Percentiles rank a stretch among this genome's conserved stretches.
Conservation (phyloP, 2,113 vertebrate species). For the Coturnix japonica region DNA sequence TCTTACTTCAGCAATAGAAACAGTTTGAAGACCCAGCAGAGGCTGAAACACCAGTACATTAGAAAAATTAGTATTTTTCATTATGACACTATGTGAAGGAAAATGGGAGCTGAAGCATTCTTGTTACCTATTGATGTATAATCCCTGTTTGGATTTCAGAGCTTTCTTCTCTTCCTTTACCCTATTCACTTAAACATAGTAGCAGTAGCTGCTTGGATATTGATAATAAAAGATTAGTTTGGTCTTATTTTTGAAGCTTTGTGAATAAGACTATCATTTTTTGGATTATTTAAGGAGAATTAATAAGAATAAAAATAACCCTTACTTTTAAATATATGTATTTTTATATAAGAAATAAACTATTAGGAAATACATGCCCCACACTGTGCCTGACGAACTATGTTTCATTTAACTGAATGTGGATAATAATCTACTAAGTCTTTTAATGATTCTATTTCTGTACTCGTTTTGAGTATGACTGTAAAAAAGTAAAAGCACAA, state of each 20-base stretch:
- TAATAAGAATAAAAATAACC: not conserved
- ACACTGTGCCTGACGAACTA: not conserved
- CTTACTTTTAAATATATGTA: not conserved
- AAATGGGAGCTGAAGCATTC: not conserved
- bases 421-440: not conserved
- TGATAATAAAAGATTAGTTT: not conserved
- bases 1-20: not conserved
- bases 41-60: not conserved
- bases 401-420: not conserved
- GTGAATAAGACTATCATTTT: not conserved
- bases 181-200: not conserved
- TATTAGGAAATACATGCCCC: not conserved
- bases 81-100: not conserved
- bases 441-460: not conserved
- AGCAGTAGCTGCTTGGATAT: not conserved
- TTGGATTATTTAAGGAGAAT: not conserved
- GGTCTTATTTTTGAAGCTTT: not conserved
- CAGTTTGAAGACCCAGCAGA: not conserved
- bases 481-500: too few species aligned
- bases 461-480: not conserved
- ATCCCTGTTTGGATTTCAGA: not conserved
- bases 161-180: not conserved
- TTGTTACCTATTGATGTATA: not conserved
- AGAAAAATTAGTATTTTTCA: too few species aligned
- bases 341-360: too few species aligned